These are phyloP conservation scores for Chrysopilus asiliformis DNA, from an alignment of 2,888 invertebrate species.

Conservation along the genomic window DNA sequence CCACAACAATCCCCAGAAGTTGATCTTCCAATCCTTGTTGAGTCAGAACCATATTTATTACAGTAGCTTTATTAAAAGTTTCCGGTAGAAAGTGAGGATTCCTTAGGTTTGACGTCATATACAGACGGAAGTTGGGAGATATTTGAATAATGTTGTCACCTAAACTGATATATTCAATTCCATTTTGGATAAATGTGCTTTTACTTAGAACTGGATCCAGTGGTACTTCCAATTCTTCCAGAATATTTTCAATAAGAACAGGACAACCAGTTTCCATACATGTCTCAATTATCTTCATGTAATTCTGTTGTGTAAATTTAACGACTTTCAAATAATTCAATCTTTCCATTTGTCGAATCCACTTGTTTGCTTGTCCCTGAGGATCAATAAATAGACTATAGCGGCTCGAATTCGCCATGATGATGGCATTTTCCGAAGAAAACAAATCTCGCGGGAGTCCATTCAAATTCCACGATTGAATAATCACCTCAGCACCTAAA, in stretches of 20 bases:
- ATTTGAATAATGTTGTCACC: conserved; percentile 77
- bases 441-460: conserved; percentile 74
- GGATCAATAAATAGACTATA: conserved; percentile 90
- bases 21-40: conserved; percentile 72
- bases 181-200: conserved; percentile 68
- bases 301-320: conserved; percentile 33
- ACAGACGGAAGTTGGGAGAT: conserved; percentile 63
- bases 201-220: conserved; percentile 67
- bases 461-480: conserved; percentile 63
- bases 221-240: conserved; percentile 71
- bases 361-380: conserved; percentile 73
- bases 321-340: conserved; percentile 29
- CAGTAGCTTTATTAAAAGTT: conserved; percentile 67
- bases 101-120: conserved; percentile 74
- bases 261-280: conserved; percentile 61
- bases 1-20: conserved; percentile 71
- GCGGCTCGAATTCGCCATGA: conserved; percentile 66
- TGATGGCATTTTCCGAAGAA: conserved; percentile 79
- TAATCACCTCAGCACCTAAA: conserved; percentile 70
- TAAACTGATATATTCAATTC: conserved; percentile 59
- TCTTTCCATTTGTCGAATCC: conserved; percentile 76
- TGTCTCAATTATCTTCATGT: conserved; percentile 44
- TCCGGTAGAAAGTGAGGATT: conserved; percentile 87
- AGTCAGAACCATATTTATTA: conserved; percentile 76
- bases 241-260: conserved; percentile 72